Base-by-base conservation (phyloP, 2,888 invertebrate genomes). In the Corythucha ciliata region DNA sequence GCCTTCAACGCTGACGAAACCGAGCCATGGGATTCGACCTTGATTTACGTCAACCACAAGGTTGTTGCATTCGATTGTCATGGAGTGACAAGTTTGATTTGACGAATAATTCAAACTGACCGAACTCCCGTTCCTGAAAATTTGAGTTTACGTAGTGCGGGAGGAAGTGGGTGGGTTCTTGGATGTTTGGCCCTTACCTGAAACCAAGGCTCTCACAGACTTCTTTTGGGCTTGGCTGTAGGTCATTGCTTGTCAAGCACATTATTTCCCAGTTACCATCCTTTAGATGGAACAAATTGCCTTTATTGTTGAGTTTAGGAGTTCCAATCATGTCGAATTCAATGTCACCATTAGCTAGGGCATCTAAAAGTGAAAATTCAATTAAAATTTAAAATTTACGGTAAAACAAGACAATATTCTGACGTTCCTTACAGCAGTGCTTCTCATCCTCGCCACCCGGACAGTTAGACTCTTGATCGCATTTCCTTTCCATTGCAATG, bases 371-470 rank as follows among this genome's bases (percentile, higher is more conserved):
- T 45, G 45, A 55, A 55, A 54, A 36, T 14, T n/a, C 6, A n/a
- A 36, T n/a, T 6, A n/a, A 6, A 52, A 42, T n/a, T n/a, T n/a
- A n/a, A n/a, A n/a, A n/a, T n/a, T n/a, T n/a, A n/a, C n/a, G n/a
- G n/a, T n/a, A n/a, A n/a, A n/a, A n/a, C n/a, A n/a, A n/a, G n/a
- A n/a, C 51, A 34, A 8, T 18, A 48, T 33, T 36, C 26, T 41
- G 40, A 24, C 48, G 21, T 3, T 50, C 66, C 81, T 77, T 68
- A 85, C 85, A 77, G 65, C 89, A 89, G 65, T 85, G 78, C 45
- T 74, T 63, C 72, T 89, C 89, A 64, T 89, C 89, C 69, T 87
- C 87, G 22, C 76, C 75, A 57, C 74, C 68, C 16, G 70, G 70
- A 64, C 88, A 88, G 59, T 88, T 80, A 1, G 68, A 60, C 37